Conservation (phyloP, 2,797 vertebrate species). For the Crypturellus tataupa region DNA sequence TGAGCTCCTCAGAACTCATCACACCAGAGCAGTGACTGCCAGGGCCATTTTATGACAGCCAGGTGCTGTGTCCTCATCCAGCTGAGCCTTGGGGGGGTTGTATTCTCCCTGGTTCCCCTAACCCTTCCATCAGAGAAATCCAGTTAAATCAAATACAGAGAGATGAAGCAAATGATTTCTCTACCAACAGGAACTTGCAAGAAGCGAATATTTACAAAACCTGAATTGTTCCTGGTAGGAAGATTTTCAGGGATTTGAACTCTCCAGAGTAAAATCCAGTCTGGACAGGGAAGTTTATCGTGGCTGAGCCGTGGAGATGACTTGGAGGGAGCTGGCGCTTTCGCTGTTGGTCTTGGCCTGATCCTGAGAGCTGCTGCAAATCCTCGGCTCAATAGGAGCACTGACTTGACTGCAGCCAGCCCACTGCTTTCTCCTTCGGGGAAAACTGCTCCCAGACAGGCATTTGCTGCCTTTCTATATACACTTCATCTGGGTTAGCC, state of each 20-base stretch:
- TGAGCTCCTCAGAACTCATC: slow-evolving; percentile 4
- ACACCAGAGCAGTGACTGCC: not conserved
- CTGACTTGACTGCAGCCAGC: not conserved
- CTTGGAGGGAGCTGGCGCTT: not conserved
- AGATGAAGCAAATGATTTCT: not conserved
- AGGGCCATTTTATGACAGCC: not conserved
- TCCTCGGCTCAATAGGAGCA: not conserved
- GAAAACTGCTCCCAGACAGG: not conserved
- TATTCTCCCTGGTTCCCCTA: not conserved
- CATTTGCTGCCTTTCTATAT: not conserved
- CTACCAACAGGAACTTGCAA: not conserved
- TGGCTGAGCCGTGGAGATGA: not conserved
- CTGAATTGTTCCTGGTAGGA: not conserved
- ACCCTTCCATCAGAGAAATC: not conserved
- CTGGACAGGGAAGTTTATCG: not conserved
- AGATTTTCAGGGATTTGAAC: not conserved
- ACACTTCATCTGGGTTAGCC: not conserved
- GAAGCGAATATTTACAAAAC: not conserved
- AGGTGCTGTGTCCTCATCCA: not conserved
- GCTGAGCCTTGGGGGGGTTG: not conserved
- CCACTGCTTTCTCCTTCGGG: not conserved
- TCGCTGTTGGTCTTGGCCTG: not conserved
- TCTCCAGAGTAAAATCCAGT: not conserved
- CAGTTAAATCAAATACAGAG: not conserved
- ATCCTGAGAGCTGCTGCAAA: not conserved